These are phyloP conservation scores for Porites lobata DNA, from an alignment of 92 coral and sea anemone genomes.

Conservation along the genomic window DNA sequence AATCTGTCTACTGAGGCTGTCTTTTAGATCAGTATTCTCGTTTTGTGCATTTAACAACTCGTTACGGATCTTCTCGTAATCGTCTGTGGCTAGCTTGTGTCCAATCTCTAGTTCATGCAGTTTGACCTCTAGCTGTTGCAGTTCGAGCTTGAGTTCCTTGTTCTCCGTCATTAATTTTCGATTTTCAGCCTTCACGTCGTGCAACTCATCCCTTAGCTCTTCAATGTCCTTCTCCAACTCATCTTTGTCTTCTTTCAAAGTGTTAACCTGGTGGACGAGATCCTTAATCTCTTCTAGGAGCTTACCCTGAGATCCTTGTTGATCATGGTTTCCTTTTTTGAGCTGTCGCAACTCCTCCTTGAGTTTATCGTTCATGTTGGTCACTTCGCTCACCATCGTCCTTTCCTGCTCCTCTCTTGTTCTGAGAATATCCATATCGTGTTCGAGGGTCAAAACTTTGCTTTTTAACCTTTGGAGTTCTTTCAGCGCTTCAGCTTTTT, in stretches of 20 bases:
- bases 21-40: slow-evolving; percentile 67
- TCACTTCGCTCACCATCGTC: slow-evolving; percentile 72
- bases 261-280: slow-evolving; percentile 64
- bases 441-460: slow-evolving; percentile 80
- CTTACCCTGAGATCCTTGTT: slow-evolving; percentile 69
- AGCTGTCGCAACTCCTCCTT: slow-evolving; percentile 76
- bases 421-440: slow-evolving; percentile 73
- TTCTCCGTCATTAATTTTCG: slow-evolving; percentile 74
- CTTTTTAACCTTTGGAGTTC: slow-evolving; percentile 77
- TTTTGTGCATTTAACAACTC: slow-evolving; percentile 69
- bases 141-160: slow-evolving; percentile 76
- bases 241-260: slow-evolving; percentile 80
- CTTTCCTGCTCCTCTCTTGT: slow-evolving; percentile 76
- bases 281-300: slow-evolving; percentile 69
- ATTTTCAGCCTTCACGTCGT: slow-evolving; percentile 74
- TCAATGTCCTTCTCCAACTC: slow-evolving; percentile 74
- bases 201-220: slow-evolving; percentile 78
- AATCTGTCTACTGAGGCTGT: slow-evolving; percentile 62
- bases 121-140: slow-evolving; percentile 71
- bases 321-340: slow-evolving; percentile 80
- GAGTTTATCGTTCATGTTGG: slow-evolving; percentile 84
- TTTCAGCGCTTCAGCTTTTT: slow-evolving; percentile 67
- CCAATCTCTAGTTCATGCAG: slow-evolving; percentile 68
- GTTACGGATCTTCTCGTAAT: slow-evolving; percentile 71
- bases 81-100: slow-evolving; percentile 75